phyloP scores from a whole-genome alignment of 2,797 vertebrate genomes.

The Moxostoma hubbsi region DNA sequence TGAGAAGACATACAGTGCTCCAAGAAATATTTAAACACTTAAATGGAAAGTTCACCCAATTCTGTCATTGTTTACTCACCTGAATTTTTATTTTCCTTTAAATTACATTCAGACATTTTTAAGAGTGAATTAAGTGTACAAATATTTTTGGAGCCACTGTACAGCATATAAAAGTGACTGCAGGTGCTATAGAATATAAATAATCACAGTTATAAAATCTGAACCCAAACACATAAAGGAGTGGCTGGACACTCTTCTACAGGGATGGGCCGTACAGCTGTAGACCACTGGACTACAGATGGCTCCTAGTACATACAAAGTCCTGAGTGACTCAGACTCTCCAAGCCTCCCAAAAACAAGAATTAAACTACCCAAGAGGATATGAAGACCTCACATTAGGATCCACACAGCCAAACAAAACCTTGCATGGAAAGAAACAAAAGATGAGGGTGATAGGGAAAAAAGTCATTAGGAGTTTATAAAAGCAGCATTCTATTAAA shows the following conservation, averaged over 20 bases:
- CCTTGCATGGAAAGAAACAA: conserved; percentile 37
- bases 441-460: conserved; percentile 56
- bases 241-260: conserved; percentile 29
- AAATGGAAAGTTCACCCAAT: too few species aligned
- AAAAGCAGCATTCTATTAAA: conserved; percentile 66
- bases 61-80: too few species aligned
- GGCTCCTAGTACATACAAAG: conserved; percentile 33
- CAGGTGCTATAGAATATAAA: conserved; percentile 27
- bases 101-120: too few species aligned
- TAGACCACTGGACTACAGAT: conserved; percentile 64
- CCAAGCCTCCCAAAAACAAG: conserved; percentile 34
- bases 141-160: too few species aligned
- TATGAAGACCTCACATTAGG: conserved; percentile 70
- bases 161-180: not conserved
- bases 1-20: conserved; percentile 11
- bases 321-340: conserved; percentile 29
- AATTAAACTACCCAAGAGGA: conserved; percentile 52
- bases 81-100: too few species aligned
- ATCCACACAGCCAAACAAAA: conserved; percentile 59
- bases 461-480: conserved; percentile 59
- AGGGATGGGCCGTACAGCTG: conserved; percentile 61
- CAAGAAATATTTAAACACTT: too few species aligned
- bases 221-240: not conserved
- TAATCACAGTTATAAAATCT: conserved; percentile 18
- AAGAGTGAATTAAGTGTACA: too few species aligned